Conservation (phyloP, 2,888 invertebrate species). For the Apeira syringaria region DNA sequence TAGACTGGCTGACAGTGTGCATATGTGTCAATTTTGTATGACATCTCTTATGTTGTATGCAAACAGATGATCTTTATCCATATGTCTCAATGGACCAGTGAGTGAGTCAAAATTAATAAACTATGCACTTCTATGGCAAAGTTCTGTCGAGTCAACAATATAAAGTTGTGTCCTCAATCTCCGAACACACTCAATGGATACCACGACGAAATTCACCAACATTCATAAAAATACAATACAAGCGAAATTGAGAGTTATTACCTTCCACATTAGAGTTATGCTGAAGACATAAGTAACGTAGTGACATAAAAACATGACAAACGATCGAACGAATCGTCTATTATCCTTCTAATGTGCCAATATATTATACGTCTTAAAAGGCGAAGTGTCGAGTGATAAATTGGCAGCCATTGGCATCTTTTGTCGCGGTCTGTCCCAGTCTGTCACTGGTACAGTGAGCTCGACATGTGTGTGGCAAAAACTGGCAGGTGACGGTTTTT, state of each 20-base stretch:
- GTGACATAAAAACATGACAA: conserved; percentile 65
- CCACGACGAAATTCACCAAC: conserved; percentile 30
- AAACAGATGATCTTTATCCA: no score
- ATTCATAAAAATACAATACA: neutral
- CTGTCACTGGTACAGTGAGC: conserved; percentile 34
- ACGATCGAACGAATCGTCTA: conserved; percentile 69
- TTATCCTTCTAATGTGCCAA: conserved; percentile 76
- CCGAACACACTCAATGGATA: conserved; percentile 49
- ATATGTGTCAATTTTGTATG: no score
- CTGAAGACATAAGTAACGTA: conserved; percentile 19
- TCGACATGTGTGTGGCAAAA: conserved; percentile 36
- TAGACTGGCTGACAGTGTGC: no score
- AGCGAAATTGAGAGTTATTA: conserved; percentile 23
- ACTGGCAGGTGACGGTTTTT: conserved; percentile 54
- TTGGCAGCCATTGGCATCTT: conserved; percentile 57
- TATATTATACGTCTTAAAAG: conserved; percentile 74
- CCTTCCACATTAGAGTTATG: conserved; percentile 7
- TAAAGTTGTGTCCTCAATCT: conserved; percentile 55
- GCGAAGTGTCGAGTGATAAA: conserved; percentile 67
- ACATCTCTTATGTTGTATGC: no score
- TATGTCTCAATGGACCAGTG: no score
- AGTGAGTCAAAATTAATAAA: no score
- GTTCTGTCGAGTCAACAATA: conserved; percentile 46
- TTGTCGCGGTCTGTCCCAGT: conserved; percentile 34
- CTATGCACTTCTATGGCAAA: conserved; percentile 26